These are phyloP conservation scores for Globia sparganii DNA, from an alignment of 2,888 invertebrate genomes.

Conservation along the genomic window DNA sequence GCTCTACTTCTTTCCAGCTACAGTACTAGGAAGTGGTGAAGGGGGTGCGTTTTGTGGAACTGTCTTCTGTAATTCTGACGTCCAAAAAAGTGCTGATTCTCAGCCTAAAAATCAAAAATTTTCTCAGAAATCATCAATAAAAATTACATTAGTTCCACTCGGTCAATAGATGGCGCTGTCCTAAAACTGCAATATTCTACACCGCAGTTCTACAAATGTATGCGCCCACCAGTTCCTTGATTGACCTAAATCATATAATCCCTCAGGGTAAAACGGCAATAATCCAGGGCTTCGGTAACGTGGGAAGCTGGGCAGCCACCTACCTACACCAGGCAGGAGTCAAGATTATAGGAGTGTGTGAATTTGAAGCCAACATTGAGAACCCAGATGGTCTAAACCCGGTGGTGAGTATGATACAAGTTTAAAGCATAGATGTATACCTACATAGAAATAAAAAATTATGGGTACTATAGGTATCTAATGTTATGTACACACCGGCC, in stretches of 20 bases:
- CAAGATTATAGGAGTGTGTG: slow-evolving; percentile 93
- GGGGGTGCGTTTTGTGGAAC: not conserved
- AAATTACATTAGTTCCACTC: too few species aligned
- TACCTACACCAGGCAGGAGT: slow-evolving; percentile 93
- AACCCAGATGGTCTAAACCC: slow-evolving; percentile 92
- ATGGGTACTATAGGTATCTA: not conserved
- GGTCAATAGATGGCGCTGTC: too few species aligned
- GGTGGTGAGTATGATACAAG: slow-evolving; percentile 32
- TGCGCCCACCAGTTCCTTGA: not conserved
- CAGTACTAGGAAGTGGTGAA: too few species aligned
- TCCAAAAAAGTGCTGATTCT: not conserved
- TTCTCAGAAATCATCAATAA: too few species aligned
- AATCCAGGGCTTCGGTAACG: slow-evolving; percentile 95
- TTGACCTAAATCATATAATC: not conserved
- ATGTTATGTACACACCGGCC: not conserved
- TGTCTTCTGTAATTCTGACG: not conserved
- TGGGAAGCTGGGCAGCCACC: slow-evolving; percentile 94
- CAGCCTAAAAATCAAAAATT: not conserved
- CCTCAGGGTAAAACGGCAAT: slow-evolving; percentile 93
- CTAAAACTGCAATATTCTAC: too few species aligned
- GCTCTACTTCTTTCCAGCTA: not conserved
- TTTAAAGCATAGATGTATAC: not conserved
- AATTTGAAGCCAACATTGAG: slow-evolving; percentile 91
- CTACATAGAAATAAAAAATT: not conserved
- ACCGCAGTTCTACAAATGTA: not conserved